These are phyloP conservation scores for Encarsia formosa DNA, from an alignment of 2,888 invertebrate species.

Conservation along the genomic window DNA sequence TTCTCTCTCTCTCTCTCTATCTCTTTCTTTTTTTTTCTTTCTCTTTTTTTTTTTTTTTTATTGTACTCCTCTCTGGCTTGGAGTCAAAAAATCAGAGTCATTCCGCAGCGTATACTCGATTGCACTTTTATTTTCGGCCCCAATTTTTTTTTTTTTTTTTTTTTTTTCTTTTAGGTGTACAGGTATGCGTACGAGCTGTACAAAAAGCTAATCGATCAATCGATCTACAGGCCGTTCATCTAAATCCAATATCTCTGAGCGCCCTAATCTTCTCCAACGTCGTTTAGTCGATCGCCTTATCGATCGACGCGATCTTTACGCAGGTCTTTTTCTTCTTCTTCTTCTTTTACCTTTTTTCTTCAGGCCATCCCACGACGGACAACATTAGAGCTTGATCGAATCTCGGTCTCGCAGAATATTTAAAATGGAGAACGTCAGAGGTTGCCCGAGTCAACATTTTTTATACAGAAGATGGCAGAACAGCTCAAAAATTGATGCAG, in stretches of 20 bases:
- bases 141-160: conserved; percentile 4
- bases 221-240: conserved; percentile 40
- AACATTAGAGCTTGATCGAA: too few species aligned
- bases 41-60: not conserved
- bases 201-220: conserved; percentile 27
- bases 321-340: conserved; percentile 2
- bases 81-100: conserved; percentile 20
- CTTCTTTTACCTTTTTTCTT: conserved; percentile 2
- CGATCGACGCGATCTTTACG: conserved; percentile 31
- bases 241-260: conserved; percentile 46
- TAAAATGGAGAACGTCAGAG: too few species aligned
- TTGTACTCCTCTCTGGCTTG: not conserved
- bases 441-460: too few species aligned
- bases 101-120: conserved; percentile 7
- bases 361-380: conserved; percentile 1
- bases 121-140: conserved; percentile 16
- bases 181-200: not conserved
- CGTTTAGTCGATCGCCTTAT: conserved; percentile 34
- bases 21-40: not conserved
- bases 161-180: conserved; percentile 6
- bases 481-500: too few species aligned
- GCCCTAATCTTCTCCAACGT: conserved; percentile 35
- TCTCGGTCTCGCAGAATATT: too few species aligned
- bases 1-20: too few species aligned
- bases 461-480: too few species aligned